Evolutionary conservation across 2,797 vertebrate species (phyloP), one percentile per base, ranked within the genome.

Genomic region (Eospalax fontanierii): DNA sequence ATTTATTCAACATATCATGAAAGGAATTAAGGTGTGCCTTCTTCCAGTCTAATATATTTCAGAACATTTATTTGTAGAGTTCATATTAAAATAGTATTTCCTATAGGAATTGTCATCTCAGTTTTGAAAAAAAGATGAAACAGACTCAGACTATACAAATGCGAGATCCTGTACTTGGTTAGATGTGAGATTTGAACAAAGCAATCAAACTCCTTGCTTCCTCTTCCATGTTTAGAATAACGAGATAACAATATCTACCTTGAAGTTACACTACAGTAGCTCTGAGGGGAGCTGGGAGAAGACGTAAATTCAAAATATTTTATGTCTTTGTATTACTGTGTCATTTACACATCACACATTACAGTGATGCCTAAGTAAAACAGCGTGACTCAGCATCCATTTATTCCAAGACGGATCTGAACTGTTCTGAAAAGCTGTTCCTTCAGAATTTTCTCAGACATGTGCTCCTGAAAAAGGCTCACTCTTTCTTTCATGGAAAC

Each of bases 31-130:
- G 6, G 30, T 6, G 0, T 43, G n/a, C 22, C 6, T 74, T 84
- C 11, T 33, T 6, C 33, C 85, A 40, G 54, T 81, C 88, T 85
- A 66, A 93, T 28, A 85, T 73, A 95, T 10, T 57, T 95, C 40
- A 38, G 26, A 22, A 78, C 71, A 81, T 86, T 66, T 9, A 35
- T 65, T 88, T 82, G 68, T 63, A 66, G 11, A 40, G 5, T 4
- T 71, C 1, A 89, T 33, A 76, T 18, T 73, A 71, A 93, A 85
- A 75, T n/a, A 46, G 61, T 84, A 30, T 87, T 74, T 73, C 22
- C n/a, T 80, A 22, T 87, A 9, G 35, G 19, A 2, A 66, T 63
- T 71, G 16, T 11, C 6, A 66, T n/a, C 50, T 63, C 2, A 3
- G 6, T 6, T 22, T 21, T 63, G 19, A 24, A 24, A 63, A 63